Base-by-base conservation (phyloP, 1,140 invertebrate genomes). In the Venturia canescens region DNA sequence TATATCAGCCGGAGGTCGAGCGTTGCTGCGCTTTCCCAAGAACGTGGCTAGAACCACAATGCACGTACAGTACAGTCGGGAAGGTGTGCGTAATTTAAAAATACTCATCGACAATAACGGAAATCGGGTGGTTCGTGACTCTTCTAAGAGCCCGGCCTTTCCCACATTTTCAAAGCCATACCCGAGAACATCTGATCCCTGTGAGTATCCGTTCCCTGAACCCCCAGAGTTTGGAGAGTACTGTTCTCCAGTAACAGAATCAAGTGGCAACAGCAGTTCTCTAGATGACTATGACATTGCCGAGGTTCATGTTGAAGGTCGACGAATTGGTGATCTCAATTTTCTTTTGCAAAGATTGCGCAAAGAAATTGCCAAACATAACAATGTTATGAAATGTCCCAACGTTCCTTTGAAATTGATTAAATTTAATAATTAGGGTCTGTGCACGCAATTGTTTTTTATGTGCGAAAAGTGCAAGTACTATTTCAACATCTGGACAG, bases 401-500 rank as follows among this genome's bases (percentile, higher is more conserved):
- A 1, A 23, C n/a, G 3, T 3, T 21, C 13, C 18, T 21, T 21
- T n/a, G n/a, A 60, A n/a, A 9, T 6, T 60, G 11, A n/a, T n/a
- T 3, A 60, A 60, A 23, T 60, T 1, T 3, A 2, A 3, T 1
- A n/a, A 60, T 60, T 9, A 9, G 2, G 57, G 57, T 16, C n/a
- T 57, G 18, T 16, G 16, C 11, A 57, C 53, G 18, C 53, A 57
- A 57, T 57, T 57, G 53, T 57, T 57, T n/a, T 57, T 57, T n/a
- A 57, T 4, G 18, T 57, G 53, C 16, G 11, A 18, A n/a, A 4
- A 3, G 18, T 57, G 53, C 18, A n/a, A 57, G 11, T 6, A 57
- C n/a, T 9, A 11, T n/a, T 53, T 60, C 31, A 0, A 21, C 23
- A 83, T 86, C 53, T 85, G 78, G 79, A 81, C 82, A 7, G n/a